These are phyloP conservation scores for Drosophila suzukii DNA, from an alignment of 1,140 invertebrate genomes.

Conservation along the genomic window DNA sequence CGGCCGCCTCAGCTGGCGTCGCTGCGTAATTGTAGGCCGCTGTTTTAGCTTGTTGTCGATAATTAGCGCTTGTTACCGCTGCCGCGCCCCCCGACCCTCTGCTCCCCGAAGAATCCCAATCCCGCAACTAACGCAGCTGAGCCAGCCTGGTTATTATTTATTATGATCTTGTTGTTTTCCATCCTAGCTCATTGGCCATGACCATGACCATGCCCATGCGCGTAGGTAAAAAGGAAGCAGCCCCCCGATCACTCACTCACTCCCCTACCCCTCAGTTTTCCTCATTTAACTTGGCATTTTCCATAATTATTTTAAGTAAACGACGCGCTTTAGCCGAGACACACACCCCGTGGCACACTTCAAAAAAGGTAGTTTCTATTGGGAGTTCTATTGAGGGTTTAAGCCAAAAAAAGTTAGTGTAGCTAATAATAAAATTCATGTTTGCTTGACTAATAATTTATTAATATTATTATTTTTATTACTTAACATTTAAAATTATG, in stretches of 20 bases:
- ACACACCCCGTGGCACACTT: constrained; percentile 54
- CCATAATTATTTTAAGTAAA: constrained; percentile 78
- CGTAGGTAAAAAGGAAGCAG: constrained; percentile 66
- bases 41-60: constrained; percentile 82
- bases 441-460: too few relatives aligned
- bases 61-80: constrained; percentile 79
- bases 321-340: constrained; percentile 67
- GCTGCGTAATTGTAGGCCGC: constrained; percentile 79
- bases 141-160: constrained; percentile 75
- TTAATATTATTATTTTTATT: too few relatives aligned
- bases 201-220: constrained; percentile 64
- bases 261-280: constrained; percentile 21
- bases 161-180: constrained; percentile 82
- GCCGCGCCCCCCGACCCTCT: constrained; percentile 37
- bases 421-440: too few relatives aligned
- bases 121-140: constrained; percentile 36
- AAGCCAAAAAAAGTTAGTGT: too few relatives aligned
- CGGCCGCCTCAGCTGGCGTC: constrained; percentile 52
- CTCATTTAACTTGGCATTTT: constrained; percentile 64
- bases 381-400: too few relatives aligned
- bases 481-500: too few relatives aligned
- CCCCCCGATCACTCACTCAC: constrained; percentile 33
- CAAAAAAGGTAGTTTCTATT: neutral
- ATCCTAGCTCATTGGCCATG: constrained; percentile 80
- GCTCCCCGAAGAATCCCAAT: neutral